A percentile compares a stretch with the other conserved stretches of the same genome.
phyloP scores from a whole-genome alignment of 2,113 vertebrate genomes.

The Lathamus discolor region DNA sequence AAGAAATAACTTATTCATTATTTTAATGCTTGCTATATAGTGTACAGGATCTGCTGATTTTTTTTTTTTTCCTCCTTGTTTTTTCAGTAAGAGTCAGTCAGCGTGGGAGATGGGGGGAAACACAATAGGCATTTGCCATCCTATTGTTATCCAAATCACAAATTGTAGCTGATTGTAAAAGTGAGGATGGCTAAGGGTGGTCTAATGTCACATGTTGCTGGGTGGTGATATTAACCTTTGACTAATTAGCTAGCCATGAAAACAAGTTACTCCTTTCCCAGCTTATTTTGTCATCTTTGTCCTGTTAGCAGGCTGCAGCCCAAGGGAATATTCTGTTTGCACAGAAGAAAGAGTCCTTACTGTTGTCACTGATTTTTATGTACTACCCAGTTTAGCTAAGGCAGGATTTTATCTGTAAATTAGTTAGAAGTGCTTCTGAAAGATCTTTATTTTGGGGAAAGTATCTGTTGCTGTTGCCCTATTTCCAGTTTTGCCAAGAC shows the following conservation, averaged over 20 bases:
- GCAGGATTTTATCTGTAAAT: constrained; percentile 36
- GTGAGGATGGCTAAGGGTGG: not conserved
- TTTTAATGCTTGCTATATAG: not conserved
- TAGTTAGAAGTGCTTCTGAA: constrained; percentile 23
- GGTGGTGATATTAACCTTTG: not conserved
- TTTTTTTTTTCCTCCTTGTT: not conserved
- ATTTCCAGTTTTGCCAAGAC: not conserved
- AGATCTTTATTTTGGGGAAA: not conserved
- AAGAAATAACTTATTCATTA: not conserved
- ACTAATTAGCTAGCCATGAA: not conserved
- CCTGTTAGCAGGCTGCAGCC: not conserved
- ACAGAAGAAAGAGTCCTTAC: not conserved
- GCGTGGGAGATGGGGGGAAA: not conserved
- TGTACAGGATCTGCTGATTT: not conserved
- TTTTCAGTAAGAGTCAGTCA: not conserved
- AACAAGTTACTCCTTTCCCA: constrained; percentile 12
- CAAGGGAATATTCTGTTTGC: not conserved
- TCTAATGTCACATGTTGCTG: not conserved
- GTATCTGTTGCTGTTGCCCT: not conserved
- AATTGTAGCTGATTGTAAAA: not conserved
- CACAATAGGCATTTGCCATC: not conserved
- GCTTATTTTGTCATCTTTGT: not conserved
- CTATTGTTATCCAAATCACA: not conserved
- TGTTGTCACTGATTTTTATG: constrained; percentile 16
- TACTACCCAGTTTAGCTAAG: not conserved